phyloP scores from a whole-genome alignment of 1,140 invertebrate genomes.

The Nomia melanderi region DNA sequence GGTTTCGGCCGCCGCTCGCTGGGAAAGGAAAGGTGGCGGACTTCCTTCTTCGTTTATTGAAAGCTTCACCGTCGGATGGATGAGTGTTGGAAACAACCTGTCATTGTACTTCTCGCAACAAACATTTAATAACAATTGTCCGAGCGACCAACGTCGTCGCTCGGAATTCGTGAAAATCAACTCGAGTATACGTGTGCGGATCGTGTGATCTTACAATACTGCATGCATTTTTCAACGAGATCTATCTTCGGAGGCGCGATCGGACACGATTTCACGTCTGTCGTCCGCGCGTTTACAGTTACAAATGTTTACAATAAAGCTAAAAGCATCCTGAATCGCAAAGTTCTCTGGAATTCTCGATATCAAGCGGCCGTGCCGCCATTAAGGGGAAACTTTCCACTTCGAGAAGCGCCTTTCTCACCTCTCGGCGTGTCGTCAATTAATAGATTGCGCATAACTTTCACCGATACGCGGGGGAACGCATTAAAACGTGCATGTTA shows the following conservation, averaged over 20 bases:
- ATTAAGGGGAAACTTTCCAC: conserved; percentile 17
- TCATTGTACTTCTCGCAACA: neutral
- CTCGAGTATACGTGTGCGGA: too few species aligned
- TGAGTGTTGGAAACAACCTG: neutral
- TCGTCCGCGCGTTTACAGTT: too few species aligned
- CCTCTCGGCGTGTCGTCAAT: neutral
- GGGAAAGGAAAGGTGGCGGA: neutral
- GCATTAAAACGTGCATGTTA: neutral
- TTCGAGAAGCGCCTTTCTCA: neutral
- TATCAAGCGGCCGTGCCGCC: too few species aligned
- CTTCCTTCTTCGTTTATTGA: neutral
- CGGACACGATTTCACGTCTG: too few species aligned
- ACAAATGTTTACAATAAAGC: too few species aligned
- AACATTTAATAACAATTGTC: neutral
- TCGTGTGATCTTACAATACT: too few species aligned
- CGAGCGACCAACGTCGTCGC: neutral
- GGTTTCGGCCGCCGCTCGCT: neutral
- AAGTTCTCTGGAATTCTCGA: too few species aligned
- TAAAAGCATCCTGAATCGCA: neutral
- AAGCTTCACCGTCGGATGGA: neutral
- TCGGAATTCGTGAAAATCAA: neutral
- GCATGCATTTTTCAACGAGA: too few species aligned
- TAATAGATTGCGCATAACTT: conserved; percentile 18
- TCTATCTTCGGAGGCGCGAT: too few species aligned
- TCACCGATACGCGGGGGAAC: conserved; percentile 9